phyloP scores from a whole-genome alignment of 1,140 invertebrate species.

The Drosophila micromelanica region DNA sequence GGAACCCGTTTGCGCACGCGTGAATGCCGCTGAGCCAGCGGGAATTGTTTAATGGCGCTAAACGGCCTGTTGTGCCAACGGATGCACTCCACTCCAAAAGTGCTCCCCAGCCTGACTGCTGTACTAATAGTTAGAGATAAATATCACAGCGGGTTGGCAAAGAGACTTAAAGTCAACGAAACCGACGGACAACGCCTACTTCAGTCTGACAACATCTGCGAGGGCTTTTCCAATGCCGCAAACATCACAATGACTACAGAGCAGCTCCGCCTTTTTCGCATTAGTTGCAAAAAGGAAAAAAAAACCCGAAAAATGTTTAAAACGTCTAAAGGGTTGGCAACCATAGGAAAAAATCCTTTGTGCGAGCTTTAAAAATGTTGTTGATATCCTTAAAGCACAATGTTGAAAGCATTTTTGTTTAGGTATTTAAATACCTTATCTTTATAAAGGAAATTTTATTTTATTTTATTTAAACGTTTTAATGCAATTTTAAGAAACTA shows the following conservation, averaged over 20 bases:
- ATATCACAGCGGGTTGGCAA: constrained; percentile 64
- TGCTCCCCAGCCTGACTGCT: constrained; percentile 50
- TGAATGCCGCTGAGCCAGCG: constrained; percentile 81
- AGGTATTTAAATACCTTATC: not conserved
- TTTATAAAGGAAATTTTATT: not conserved
- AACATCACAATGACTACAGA: constrained; percentile 32
- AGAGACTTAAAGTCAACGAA: constrained; percentile 19
- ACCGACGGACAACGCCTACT: constrained; percentile 47
- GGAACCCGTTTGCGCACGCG: constrained; percentile 78
- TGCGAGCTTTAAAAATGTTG: constrained; percentile 18
- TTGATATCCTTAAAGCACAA: not conserved
- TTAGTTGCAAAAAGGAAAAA: constrained; percentile 43
- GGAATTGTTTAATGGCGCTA: constrained; percentile 81
- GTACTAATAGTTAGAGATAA: constrained; percentile 75
- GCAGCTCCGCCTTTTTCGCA: constrained; percentile 70
- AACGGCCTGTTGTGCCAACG: constrained; percentile 75
- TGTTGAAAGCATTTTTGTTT: not conserved
- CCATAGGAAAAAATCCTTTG: constrained; percentile 7
- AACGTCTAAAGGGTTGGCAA: constrained; percentile 16
- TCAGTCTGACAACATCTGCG: constrained; percentile 14
- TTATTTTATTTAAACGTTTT: too few relatives aligned
- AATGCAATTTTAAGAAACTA: too few relatives aligned
- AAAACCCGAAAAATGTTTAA: constrained; percentile 4
- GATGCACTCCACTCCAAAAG: constrained; percentile 26
- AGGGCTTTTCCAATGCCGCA: constrained; percentile 23